Evolutionary conservation across 2,888 invertebrate species (phyloP).

Genomic region (Pristionchus japonicus): DNA sequence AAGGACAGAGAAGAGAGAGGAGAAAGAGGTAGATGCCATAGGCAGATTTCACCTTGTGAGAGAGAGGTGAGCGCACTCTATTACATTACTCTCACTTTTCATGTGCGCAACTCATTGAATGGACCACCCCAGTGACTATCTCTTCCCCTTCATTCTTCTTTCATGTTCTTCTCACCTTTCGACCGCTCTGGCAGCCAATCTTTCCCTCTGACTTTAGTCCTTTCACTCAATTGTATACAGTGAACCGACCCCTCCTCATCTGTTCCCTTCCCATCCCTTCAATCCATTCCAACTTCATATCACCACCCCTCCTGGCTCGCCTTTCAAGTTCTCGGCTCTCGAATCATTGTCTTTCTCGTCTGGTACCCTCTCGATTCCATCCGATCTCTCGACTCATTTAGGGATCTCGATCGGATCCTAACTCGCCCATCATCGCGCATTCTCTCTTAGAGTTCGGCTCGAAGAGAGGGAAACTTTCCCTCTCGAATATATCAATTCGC

Average conservation of each 20-base stretch:
- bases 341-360: slow-evolving; percentile 17
- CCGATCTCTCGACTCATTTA: background rate
- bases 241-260: background rate
- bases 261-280: background rate
- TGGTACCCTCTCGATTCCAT: background rate
- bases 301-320: slow-evolving; percentile 38
- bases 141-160: background rate
- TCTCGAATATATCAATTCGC: slow-evolving; percentile 30
- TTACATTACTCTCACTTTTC: slow-evolving; percentile 38
- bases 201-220: background rate
- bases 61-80: background rate
- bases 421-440: slow-evolving; percentile 22
- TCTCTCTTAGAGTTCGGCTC: slow-evolving; percentile 17
- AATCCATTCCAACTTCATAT: background rate
- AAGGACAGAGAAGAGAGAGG: background rate
- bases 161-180: slow-evolving; percentile 7
- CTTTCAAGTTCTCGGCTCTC: slow-evolving; percentile 43
- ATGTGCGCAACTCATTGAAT: background rate
- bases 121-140: background rate
- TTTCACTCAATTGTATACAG: background rate
- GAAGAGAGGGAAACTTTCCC: slow-evolving; percentile 15
- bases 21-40: slow-evolving; percentile 7
- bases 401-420: slow-evolving; percentile 31
- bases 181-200: background rate
- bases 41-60: slow-evolving; percentile 35